Conservation (phyloP, 2,797 vertebrate genomes). For the Crenichthys baileyi region DNA sequence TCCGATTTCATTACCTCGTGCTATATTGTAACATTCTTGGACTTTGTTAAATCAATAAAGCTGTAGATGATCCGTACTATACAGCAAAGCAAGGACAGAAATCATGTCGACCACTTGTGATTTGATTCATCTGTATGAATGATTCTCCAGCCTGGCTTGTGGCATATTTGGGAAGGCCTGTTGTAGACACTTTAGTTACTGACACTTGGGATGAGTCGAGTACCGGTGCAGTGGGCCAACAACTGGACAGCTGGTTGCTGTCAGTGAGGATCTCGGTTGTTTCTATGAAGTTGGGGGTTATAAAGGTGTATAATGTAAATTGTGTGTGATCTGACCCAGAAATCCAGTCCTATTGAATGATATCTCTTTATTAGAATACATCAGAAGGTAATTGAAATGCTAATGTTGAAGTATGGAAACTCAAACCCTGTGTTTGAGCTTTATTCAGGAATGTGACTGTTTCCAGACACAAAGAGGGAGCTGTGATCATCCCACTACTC, state of each 20-base stretch:
- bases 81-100: neutral
- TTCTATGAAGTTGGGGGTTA: neutral
- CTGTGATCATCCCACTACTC: constrained; percentile 75
- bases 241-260: constrained; percentile 26
- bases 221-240: constrained; percentile 19
- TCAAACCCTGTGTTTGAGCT: constrained; percentile 26
- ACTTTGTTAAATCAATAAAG: constrained; percentile 19
- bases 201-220: constrained; percentile 33
- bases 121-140: constrained; percentile 8
- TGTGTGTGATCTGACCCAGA: constrained; percentile 5
- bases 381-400: neutral
- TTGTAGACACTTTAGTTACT: constrained; percentile 6
- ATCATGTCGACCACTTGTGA: neutral
- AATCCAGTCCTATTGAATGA: neutral
- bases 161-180: constrained; percentile 3
- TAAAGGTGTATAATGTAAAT: constrained; percentile 6
- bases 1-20: constrained; percentile 19
- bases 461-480: constrained; percentile 67
- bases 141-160: constrained; percentile 23
- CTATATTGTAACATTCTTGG: neutral
- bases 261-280: constrained; percentile 13
- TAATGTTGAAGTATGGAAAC: constrained; percentile 9
- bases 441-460: constrained; percentile 59
- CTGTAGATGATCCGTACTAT: neutral
- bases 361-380: neutral